Evolutionary conservation across 1,140 invertebrate genomes (phyloP).

Genomic region (Hylyphantes graminicola): DNA sequence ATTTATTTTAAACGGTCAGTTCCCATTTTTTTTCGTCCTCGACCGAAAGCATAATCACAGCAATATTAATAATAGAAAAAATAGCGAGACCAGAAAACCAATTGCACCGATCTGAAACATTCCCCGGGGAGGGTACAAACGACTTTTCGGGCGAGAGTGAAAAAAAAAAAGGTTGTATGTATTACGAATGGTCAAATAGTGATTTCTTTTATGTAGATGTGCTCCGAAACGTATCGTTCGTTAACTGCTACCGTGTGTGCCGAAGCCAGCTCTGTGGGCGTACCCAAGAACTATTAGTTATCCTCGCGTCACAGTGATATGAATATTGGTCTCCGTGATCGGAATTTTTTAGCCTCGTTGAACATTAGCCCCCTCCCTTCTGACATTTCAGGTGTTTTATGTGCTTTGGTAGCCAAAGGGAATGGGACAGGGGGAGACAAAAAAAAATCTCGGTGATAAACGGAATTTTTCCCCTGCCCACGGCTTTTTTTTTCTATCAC

Average conservation of each 20-base stretch:
- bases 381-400: slow-evolving; percentile 55
- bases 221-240: slow-evolving; percentile 51
- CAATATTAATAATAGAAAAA: slow-evolving; percentile 55
- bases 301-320: slow-evolving; percentile 58
- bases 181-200: slow-evolving; percentile 60
- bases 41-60: slow-evolving; percentile 46
- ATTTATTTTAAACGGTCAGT: slow-evolving; percentile 47
- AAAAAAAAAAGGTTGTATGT: slow-evolving; percentile 34
- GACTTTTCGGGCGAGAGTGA: slow-evolving; percentile 19
- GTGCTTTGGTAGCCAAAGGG: slow-evolving; percentile 34
- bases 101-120: slow-evolving; percentile 43
- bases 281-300: slow-evolving; percentile 53
- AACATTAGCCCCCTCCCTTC: slow-evolving; percentile 50
- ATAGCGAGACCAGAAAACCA: slow-evolving; percentile 53
- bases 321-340: slow-evolving; percentile 58
- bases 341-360: slow-evolving; percentile 57
- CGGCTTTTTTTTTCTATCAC: slow-evolving; percentile 9
- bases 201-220: slow-evolving; percentile 61
- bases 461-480: slow-evolving; percentile 12
- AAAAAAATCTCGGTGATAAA: too few species aligned
- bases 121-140: slow-evolving; percentile 10
- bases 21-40: slow-evolving; percentile 22
- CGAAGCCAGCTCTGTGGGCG: slow-evolving; percentile 47
- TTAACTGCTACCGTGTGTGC: slow-evolving; percentile 56
- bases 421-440: slow-evolving; percentile 3